Percentiles rank a stretch among this genome's conserved stretches.
Evolutionary conservation across 2,888 invertebrate species (phyloP).

Genomic region (Odontocerum albicorne): DNA sequence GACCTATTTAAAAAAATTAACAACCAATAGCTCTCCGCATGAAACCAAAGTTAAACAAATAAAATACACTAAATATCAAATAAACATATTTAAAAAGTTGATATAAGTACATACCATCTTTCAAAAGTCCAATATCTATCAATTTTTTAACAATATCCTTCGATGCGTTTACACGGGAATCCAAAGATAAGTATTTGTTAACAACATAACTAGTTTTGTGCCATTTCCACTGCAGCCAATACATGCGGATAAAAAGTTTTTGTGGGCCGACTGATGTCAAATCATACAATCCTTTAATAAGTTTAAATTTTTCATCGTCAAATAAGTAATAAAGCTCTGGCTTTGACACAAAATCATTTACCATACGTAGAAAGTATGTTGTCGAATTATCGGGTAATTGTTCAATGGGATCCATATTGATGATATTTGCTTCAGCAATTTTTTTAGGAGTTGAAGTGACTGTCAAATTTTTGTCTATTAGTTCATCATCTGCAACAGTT

Average conservation of each 20-base stretch:
- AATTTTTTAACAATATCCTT: constrained; percentile 34
- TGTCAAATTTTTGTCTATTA: background rate
- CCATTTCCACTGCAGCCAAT: constrained; percentile 49
- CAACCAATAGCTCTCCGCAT: too few relatives aligned
- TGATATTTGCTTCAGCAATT: background rate
- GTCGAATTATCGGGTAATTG: constrained; percentile 27
- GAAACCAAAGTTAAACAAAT: background rate
- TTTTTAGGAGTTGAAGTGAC: background rate
- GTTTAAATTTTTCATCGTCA: constrained; percentile 9
- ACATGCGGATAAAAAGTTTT: constrained; percentile 41
- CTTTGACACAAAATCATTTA: constrained; percentile 21
- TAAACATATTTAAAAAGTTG: background rate
- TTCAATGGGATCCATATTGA: too few relatives aligned
- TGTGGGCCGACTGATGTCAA: constrained; percentile 16
- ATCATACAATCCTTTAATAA: constrained; percentile 14
- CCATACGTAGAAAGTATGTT: constrained; percentile 21
- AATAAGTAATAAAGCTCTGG: constrained; percentile 26
- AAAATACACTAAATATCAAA: background rate
- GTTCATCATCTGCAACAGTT: background rate
- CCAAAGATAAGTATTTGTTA: constrained; percentile 29
- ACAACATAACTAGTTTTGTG: constrained; percentile 41
- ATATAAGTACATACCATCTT: constrained; percentile 37
- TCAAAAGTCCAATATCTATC: constrained; percentile 41
- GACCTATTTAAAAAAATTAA: too few relatives aligned
- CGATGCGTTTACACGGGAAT: background rate